Conservation (phyloP, 2,888 invertebrate genomes). For the Entomobrya proxima region DNA sequence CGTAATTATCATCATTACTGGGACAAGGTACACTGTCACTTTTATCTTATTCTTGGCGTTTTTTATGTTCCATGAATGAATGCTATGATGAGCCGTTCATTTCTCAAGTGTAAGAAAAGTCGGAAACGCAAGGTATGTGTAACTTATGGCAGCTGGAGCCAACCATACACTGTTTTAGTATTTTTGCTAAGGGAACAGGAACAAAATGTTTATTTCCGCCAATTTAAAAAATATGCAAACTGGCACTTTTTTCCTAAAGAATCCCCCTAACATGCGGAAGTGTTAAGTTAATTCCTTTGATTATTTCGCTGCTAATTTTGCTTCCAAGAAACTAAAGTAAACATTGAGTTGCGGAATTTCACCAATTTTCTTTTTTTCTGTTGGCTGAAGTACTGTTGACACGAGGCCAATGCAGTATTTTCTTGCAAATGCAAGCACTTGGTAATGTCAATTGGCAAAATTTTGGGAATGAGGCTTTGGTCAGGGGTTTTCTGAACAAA, state of each 20-base stretch:
- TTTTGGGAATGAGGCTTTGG: neutral
- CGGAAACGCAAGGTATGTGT: neutral
- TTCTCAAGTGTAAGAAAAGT: neutral
- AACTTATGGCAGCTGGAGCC: neutral
- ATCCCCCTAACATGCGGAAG: neutral
- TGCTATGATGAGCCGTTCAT: slow-evolving; percentile 20
- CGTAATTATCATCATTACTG: slow-evolving; percentile 33
- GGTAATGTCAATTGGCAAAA: neutral
- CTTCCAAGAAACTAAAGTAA: neutral
- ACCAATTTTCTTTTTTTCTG: neutral
- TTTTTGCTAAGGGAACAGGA: neutral
- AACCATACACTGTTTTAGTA: slow-evolving; percentile 1
- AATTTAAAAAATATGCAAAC: neutral
- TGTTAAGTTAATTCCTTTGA: neutral
- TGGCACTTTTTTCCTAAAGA: neutral
- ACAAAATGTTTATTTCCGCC: neutral
- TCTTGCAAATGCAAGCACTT: neutral
- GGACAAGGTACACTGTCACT: slow-evolving; percentile 27
- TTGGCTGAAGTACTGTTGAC: neutral
- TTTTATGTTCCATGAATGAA: slow-evolving; percentile 20
- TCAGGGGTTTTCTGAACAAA: neutral
- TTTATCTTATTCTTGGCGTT: neutral
- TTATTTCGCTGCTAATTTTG: neutral
- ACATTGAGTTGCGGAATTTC: neutral
- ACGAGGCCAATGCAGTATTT: neutral